Conservation (phyloP, 2,113 vertebrate species). For the Sturnira hondurensis region DNA sequence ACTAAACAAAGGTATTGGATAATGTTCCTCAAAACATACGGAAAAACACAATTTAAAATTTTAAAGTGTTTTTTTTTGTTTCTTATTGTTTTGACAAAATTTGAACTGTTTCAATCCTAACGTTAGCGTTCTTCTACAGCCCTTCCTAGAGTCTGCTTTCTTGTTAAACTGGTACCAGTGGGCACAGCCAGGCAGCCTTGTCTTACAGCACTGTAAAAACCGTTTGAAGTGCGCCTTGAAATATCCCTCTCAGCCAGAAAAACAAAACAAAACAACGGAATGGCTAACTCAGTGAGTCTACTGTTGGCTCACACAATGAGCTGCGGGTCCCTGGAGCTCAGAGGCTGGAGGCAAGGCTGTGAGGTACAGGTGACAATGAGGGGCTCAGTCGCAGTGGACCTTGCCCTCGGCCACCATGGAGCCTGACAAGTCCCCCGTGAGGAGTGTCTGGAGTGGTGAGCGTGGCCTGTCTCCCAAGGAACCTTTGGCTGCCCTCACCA, state of each 20-base stretch:
- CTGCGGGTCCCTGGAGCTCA: neutral
- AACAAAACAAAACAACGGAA: fast-evolving
- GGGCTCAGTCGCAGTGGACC: conserved; percentile 64
- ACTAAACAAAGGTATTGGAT: neutral
- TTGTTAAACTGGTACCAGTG: neutral
- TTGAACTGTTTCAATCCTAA: neutral
- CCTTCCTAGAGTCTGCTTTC: neutral
- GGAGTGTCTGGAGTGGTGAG: neutral
- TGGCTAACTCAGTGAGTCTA: neutral
- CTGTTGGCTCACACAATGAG: neutral
- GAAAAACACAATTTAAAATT: neutral
- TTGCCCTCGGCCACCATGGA: conserved; percentile 15
- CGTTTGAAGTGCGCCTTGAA: neutral
- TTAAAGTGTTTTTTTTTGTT: neutral
- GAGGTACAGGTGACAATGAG: neutral
- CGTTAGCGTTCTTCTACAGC: neutral
- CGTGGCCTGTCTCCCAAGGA: neutral
- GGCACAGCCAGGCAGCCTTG: neutral
- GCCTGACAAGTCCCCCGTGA: conserved; percentile 47
- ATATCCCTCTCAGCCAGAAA: neutral
- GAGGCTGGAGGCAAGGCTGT: neutral
- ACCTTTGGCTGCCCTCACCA: conserved; percentile 73
- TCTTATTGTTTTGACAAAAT: neutral
- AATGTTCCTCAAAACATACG: neutral
- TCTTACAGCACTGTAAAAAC: neutral